phyloP scores from a whole-genome alignment of 2,113 vertebrate species.

The Pontoporia blainvillei region DNA sequence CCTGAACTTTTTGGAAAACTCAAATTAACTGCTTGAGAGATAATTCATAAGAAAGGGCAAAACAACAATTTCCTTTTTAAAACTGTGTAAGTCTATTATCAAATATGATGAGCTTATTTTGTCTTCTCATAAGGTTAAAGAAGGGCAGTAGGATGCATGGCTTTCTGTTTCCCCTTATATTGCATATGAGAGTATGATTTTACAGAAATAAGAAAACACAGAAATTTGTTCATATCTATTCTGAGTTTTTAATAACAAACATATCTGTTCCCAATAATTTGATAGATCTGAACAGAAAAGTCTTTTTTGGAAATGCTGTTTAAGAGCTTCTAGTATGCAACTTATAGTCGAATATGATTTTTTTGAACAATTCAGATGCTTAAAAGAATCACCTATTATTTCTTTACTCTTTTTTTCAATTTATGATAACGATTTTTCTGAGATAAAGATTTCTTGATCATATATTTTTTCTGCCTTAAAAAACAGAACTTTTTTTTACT shows the following conservation, averaged over 20 bases:
- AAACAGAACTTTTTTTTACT: neutral
- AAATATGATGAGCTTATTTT: neutral
- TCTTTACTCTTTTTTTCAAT: neutral
- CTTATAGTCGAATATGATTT: neutral
- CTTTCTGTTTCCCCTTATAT: neutral
- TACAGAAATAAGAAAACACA: neutral
- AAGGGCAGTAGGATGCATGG: accelerated
- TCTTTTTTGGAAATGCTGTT: neutral
- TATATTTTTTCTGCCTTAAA: neutral
- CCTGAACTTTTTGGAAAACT: neutral
- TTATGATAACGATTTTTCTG: neutral
- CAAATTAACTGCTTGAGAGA: neutral
- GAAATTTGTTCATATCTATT: neutral
- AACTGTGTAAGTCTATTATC: neutral
- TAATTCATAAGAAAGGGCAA: neutral
- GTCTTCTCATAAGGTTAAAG: neutral
- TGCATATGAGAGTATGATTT: neutral
- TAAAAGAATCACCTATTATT: neutral
- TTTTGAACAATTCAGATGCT: neutral
- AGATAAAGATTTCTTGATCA: neutral
- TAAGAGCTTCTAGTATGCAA: neutral
- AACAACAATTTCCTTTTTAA: neutral
- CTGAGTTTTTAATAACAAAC: neutral
- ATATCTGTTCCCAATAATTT: neutral
- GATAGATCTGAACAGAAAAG: neutral